These are phyloP conservation scores for Menura novaehollandiae DNA, from an alignment of 2,113 vertebrate species.

Conservation along the genomic window DNA sequence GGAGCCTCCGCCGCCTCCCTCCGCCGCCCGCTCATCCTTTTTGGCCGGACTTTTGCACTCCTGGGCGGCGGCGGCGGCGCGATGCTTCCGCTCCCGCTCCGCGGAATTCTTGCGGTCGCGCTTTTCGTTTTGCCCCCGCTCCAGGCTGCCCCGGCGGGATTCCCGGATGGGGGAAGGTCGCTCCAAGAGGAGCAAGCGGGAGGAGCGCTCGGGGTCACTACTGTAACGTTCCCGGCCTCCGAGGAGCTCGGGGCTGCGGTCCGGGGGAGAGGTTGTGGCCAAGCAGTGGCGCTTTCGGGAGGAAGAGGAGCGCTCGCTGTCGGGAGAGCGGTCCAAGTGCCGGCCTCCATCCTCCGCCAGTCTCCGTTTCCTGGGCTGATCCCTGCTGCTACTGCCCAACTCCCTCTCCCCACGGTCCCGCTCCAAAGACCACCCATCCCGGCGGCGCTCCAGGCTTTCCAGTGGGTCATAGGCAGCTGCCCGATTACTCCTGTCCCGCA, in stretches of 20 bases:
- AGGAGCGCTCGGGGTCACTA: constrained; percentile 83
- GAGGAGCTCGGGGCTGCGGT: constrained; percentile 90
- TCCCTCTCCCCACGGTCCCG: constrained; percentile 83
- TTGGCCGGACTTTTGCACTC: constrained; percentile 83
- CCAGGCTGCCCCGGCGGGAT: constrained; percentile 79
- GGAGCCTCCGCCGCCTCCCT: constrained; percentile 65
- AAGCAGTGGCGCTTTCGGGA: constrained; percentile 82
- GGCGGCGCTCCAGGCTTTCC: constrained; percentile 89
- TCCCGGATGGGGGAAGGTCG: constrained; percentile 83
- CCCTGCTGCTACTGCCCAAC: constrained; percentile 74
- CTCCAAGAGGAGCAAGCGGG: constrained; percentile 78
- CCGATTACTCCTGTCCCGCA: constrained; percentile 83
- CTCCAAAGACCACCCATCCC: constrained; percentile 95
- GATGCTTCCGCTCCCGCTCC: constrained; percentile 83
- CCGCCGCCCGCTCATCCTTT: constrained; percentile 77
- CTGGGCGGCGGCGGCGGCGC: constrained; percentile 19
- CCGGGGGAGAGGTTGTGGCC: constrained; percentile 78
- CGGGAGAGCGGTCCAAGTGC: constrained; percentile 90
- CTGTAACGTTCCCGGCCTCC: constrained; percentile 86
- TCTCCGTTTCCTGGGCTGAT: constrained; percentile 87
- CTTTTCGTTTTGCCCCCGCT: constrained; percentile 81
- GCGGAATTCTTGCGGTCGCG: constrained; percentile 70
- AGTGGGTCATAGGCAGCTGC: constrained; percentile 86
- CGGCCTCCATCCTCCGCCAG: constrained; percentile 84
- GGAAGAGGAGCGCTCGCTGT: constrained; percentile 84